Evolutionary conservation across 1,140 invertebrate species (phyloP), one percentile per base, ranked within the genome.

Genomic region (Wasmannia auropunctata): DNA sequence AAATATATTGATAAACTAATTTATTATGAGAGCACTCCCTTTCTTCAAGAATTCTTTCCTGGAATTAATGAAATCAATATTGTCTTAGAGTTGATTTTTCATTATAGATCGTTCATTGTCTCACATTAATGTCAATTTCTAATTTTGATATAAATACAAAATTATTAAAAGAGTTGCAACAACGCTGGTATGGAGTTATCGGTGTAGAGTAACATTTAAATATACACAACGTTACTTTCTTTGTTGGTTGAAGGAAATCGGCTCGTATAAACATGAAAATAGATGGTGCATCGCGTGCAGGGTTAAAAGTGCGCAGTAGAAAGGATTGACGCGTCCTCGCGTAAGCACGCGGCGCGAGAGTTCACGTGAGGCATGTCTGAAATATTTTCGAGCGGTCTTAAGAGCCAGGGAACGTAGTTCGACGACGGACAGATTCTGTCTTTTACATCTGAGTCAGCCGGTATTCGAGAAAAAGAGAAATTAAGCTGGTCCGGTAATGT

Each of bases 361-460:
- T 84, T 40, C 69, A 56, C 40, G 43, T 34, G 10, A 81, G 28
- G 37, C 69, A 43, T 89, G 69, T 43, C 56, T 69, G 37, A 76
- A 54, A 34, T 65, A 76, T 74, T 28, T 49, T 14, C 28, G 25
- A 46, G 28, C 40, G 14, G 11, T 22, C 16, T 69, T 22, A 14
- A 22, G 28, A 65, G 81, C 31, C 25, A 31, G 54, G 28, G 28
- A 76, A 46, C 22, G 28, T 40, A 34, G 75, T 88, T 88, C 46
- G 51, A 43, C 85, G 69, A 86, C 49, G 8, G 62, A 80, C 63
- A 3, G 49, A 75, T 65, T 72, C 60, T 74, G 8, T 83, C 25
- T 83, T 51, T 51, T 46, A 83, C 49, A 49, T 72, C 28, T 34
- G 51, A 65, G 22, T 4, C 43, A 19, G 79, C n/a, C 54, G 77